A percentile compares a stretch with the other conserved stretches of the same genome.
phyloP scores from a whole-genome alignment of 2,888 invertebrate genomes.

The Selenia dentaria region DNA sequence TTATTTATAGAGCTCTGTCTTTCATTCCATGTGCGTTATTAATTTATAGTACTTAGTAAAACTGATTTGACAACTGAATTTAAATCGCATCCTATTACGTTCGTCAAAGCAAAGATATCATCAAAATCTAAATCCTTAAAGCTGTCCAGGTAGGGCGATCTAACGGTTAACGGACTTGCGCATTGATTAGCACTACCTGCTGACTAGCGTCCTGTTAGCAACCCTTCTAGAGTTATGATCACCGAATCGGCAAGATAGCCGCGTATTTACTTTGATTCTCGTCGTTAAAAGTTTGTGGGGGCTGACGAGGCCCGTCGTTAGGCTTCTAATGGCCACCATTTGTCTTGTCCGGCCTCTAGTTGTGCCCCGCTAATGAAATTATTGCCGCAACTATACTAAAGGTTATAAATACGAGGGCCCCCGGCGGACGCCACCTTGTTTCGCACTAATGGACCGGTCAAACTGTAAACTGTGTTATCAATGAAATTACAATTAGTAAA shows the following conservation, averaged over 20 bases:
- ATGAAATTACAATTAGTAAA: conserved; percentile 83
- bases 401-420: conserved; percentile 80
- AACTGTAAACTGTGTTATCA: conserved; percentile 84
- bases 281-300: conserved; percentile 82
- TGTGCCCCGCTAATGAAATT: conserved; percentile 84
- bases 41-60: too few relatives aligned
- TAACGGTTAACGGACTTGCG: conserved; percentile 43
- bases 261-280: conserved; percentile 84
- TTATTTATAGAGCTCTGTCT: too few relatives aligned
- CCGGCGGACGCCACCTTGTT: conserved; percentile 79
- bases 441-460: conserved; percentile 83
- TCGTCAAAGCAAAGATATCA: conserved; percentile 16
- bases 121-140: conserved; percentile 20
- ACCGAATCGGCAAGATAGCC: conserved; percentile 81
- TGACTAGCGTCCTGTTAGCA: conserved; percentile 31
- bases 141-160: conserved; percentile 22
- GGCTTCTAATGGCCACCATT: conserved; percentile 83
- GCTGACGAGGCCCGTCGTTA: conserved; percentile 81
- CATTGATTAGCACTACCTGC: conserved; percentile 64
- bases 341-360: conserved; percentile 84
- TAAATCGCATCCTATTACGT: conserved; percentile 9
- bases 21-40: too few relatives aligned
- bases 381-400: conserved; percentile 84
- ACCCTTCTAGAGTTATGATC: conserved; percentile 79
- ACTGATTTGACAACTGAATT: conserved; percentile 10